phyloP scores from a whole-genome alignment of 2,888 invertebrate species.

The Amiota mariae region DNA sequence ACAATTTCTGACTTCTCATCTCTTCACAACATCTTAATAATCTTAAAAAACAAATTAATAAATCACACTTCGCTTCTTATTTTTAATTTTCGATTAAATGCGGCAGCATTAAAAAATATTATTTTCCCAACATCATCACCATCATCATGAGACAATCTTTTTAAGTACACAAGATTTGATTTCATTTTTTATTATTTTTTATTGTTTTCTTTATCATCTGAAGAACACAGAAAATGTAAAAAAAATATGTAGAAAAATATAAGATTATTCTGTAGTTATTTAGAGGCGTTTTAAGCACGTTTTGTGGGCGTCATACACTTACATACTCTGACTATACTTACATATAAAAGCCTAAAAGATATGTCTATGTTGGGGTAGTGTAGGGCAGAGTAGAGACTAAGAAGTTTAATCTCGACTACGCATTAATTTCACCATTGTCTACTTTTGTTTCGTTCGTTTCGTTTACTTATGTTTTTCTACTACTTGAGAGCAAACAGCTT shows the following conservation, averaged over 20 bases:
- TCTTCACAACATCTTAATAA: too few species aligned
- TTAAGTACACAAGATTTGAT: too few species aligned
- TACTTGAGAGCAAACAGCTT: too few species aligned
- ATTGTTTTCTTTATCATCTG: background rate
- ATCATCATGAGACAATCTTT: background rate
- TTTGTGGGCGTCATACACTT: background rate
- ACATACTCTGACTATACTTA: too few species aligned
- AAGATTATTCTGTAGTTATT: constrained; percentile 20
- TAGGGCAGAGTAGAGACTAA: background rate
- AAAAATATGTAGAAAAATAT: background rate
- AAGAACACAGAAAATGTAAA: background rate
- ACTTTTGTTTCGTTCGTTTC: constrained; percentile 42
- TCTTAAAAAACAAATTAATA: constrained; percentile 5
- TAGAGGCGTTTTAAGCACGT: constrained; percentile 13
- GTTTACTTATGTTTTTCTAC: background rate
- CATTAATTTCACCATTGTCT: constrained; percentile 64
- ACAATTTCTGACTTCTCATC: too few species aligned
- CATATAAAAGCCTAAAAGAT: too few species aligned
- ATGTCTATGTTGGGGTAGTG: too few species aligned
- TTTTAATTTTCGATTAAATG: constrained; percentile 23
- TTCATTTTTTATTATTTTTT: too few species aligned
- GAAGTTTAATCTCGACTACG: constrained; percentile 53
- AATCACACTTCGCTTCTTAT: constrained; percentile 4
- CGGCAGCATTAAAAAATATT: constrained; percentile 15
- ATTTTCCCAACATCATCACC: background rate